These are phyloP conservation scores for Lontra canadensis DNA, from an alignment of 2,113 vertebrate genomes.

Conservation along the genomic window DNA sequence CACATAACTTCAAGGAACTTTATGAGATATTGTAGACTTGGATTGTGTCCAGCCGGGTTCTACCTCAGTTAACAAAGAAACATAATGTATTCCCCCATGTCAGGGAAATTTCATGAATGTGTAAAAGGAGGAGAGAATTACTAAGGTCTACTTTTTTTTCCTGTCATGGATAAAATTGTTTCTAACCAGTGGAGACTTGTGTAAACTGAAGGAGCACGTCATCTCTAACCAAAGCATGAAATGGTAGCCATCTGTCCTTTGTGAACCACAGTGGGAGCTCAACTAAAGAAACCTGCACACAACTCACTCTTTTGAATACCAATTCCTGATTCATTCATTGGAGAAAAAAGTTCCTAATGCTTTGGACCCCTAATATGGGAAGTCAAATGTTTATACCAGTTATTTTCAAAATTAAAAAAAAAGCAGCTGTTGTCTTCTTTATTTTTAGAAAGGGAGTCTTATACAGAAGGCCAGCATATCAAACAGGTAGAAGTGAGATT, in stretches of 20 bases:
- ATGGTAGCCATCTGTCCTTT: slow-evolving; percentile 80
- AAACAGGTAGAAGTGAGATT: neutral
- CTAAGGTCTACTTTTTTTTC: neutral
- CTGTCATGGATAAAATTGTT: neutral
- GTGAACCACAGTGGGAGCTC: slow-evolving; percentile 74
- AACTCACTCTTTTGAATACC: neutral
- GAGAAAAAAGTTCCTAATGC: neutral
- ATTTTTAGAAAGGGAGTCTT: neutral
- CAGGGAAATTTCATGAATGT: neutral
- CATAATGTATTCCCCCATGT: neutral
- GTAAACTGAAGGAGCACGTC: neutral
- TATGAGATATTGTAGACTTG: neutral
- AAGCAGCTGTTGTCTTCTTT: neutral
- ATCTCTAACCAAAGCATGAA: slow-evolving; percentile 7
- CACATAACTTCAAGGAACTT: neutral
- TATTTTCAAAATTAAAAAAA: neutral
- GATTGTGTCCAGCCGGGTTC: neutral
- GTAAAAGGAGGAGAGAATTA: neutral
- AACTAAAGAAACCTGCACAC: slow-evolving; percentile 79
- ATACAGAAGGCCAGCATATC: neutral
- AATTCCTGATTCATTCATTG: slow-evolving; percentile 53
- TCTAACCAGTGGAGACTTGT: neutral
- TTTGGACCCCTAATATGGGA: neutral
- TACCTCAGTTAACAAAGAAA: neutral
- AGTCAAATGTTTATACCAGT: neutral